Base-by-base conservation (phyloP, 2,888 invertebrate genomes). In the Hypomecis atomaria region DNA sequence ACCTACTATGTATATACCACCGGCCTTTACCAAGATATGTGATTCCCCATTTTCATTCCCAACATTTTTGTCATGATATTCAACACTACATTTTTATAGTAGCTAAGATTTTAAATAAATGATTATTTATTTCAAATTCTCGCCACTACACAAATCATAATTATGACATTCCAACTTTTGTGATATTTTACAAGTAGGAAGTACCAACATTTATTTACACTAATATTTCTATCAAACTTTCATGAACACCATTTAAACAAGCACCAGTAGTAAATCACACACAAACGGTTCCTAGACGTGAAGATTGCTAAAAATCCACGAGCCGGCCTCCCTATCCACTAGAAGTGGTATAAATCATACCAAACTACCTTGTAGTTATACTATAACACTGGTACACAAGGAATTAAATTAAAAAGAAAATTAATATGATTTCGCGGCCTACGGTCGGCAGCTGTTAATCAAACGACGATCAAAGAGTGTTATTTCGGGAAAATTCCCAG, bases 401-500 rank as follows among this genome's bases (percentile, higher is more conserved):
- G 57, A 64, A 66, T 64, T 57, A 44, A 88, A 90, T 92, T 89
- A 89, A 91, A 92, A 92, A 91, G 80, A 88, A 87, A 84, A 92
- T 91, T 90, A 90, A 90, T 90, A 89, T 83, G 83, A 84, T 87
- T 89, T 87, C 85, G 85, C 86, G 84, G 80, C 76, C 78, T 79
- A 78, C 83, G 80, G 85, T 82, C 86, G 78, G 79, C 77, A 76
- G 87, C 81, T 82, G 89, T 92, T 92, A 88, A 92, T 92, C 92
- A 90, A 87, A 78, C 66, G 76, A 80, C 82, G 91, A 92, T 92
- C 92, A 92, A 92, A 92, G 92, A 80, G 77, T 64, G 48, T 75
- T 91, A 91, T 91, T 92, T 92, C 82, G 71, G 86, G 90, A 90
- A 83, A 85, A 85, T 89, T 86, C 87, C 83, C 87, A 83, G 80